phyloP scores from a whole-genome alignment of 1,140 invertebrate genomes.

The Hylyphantes graminicola region DNA sequence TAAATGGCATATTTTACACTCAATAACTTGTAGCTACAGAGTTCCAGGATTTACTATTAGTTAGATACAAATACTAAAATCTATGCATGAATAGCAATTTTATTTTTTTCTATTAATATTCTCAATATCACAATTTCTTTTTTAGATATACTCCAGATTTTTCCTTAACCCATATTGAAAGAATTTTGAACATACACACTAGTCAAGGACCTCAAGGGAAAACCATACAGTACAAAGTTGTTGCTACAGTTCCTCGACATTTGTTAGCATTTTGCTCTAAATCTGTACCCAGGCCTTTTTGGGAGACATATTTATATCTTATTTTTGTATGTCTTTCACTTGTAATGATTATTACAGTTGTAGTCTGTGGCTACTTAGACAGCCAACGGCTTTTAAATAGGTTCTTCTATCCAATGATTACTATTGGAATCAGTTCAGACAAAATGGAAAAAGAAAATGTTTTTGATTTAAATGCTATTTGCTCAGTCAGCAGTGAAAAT shows the following conservation, averaged over 20 bases:
- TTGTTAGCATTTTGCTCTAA: conserved; percentile 79
- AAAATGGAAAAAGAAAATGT: conserved; percentile 55
- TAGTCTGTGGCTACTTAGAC: conserved; percentile 79
- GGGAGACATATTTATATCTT: conserved; percentile 83
- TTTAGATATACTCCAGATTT: conserved; percentile 89
- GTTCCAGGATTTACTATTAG: too few relatives aligned
- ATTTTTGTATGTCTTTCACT: conserved; percentile 75
- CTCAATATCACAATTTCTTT: conserved; percentile 49
- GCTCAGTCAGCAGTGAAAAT: conserved; percentile 20
- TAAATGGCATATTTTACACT: too few relatives aligned
- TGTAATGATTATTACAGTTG: conserved; percentile 76
- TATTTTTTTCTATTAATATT: not conserved
- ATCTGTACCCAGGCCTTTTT: conserved; percentile 80
- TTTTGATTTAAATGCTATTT: conserved; percentile 59
- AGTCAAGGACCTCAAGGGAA: conserved; percentile 64
- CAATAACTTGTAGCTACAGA: too few relatives aligned
- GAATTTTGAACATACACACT: conserved; percentile 72
- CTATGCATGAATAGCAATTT: not conserved
- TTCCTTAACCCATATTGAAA: conserved; percentile 81
- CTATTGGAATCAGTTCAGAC: conserved; percentile 52
- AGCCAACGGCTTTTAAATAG: conserved; percentile 78
- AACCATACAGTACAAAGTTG: conserved; percentile 77
- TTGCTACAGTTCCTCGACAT: conserved; percentile 83
- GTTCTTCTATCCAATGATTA: conserved; percentile 66
- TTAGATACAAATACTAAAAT: not conserved